phyloP scores from a whole-genome alignment of 2,113 vertebrate genomes.

The Engraulis encrasicolus region DNA sequence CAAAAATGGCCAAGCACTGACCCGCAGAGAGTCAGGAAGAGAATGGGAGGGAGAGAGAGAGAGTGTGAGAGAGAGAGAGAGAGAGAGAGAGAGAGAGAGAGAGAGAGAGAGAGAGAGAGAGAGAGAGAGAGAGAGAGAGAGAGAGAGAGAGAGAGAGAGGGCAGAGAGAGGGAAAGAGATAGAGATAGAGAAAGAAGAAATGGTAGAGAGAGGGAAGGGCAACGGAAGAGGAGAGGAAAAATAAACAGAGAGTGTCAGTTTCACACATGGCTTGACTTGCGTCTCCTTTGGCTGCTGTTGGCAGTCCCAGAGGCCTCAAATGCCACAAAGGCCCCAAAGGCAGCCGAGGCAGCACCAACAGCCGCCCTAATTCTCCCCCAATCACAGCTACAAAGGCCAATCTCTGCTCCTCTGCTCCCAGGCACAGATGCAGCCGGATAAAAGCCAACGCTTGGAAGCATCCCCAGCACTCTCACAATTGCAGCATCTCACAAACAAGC shows the following conservation, averaged over 20 bases:
- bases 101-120: neutral
- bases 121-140: neutral
- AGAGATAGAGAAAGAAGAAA: neutral
- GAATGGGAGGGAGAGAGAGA: neutral
- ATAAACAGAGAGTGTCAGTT: neutral
- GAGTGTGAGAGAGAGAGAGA: neutral
- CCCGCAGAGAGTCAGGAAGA: neutral
- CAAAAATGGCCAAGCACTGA: neutral
- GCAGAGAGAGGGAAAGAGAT: neutral
- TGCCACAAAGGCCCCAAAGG: too few species aligned
- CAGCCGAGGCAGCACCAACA: too few species aligned
- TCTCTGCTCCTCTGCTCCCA: constrained; percentile 58
- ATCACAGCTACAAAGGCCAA: constrained; percentile 68
- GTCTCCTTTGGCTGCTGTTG: constrained; percentile 58
- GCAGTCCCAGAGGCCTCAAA: constrained; percentile 52
- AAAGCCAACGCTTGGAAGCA: constrained; percentile 59
- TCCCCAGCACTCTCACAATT: neutral
- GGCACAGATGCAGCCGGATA: constrained; percentile 64
- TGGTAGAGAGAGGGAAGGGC: neutral
- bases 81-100: neutral
- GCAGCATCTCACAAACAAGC: neutral
- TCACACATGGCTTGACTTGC: constrained; percentile 43
- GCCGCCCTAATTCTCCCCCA: constrained; percentile 66
- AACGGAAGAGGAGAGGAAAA: neutral
- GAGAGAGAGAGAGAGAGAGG: neutral